Conservation (phyloP, 2,888 invertebrate genomes). For the Thumatha senex region DNA sequence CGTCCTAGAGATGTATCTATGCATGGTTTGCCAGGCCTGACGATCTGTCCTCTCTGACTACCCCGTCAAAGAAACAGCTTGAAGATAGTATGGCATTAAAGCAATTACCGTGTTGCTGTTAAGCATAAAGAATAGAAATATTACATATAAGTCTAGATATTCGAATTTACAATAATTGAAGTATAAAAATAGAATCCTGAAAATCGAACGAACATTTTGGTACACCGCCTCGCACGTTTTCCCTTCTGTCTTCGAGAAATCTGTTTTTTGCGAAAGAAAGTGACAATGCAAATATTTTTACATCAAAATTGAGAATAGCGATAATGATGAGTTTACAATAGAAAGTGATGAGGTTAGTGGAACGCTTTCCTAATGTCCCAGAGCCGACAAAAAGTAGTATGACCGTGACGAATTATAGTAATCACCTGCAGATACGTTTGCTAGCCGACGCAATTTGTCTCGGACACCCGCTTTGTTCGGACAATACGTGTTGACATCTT, state of each 20-base stretch:
- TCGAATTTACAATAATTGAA: too few species aligned
- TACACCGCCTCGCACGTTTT: too few species aligned
- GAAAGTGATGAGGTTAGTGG: conserved; percentile 68
- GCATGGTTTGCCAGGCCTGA: too few species aligned
- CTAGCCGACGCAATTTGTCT: conserved; percentile 40
- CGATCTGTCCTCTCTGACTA: too few species aligned
- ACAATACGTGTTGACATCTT: conserved; percentile 34
- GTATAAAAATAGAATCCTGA: too few species aligned
- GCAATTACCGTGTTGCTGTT: too few species aligned
- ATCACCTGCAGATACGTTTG: conserved; percentile 29
- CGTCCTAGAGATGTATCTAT: too few species aligned
- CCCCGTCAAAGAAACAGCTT: too few species aligned
- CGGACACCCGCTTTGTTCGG: conserved; percentile 28
- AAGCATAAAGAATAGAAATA: too few species aligned
- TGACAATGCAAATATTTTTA: conserved; percentile 15
- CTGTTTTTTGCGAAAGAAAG: conserved; percentile 35
- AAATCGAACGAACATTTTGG: too few species aligned
- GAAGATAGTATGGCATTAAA: too few species aligned
- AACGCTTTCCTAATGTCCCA: conserved; percentile 56
- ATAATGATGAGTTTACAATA: conserved; percentile 40
- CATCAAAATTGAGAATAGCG: conserved; percentile 26
- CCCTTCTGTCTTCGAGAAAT: conserved; percentile 7
- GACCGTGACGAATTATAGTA: conserved; percentile 58
- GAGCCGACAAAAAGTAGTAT: conserved; percentile 36
- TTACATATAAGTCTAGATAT: too few species aligned